phyloP scores from a whole-genome alignment of 1,140 invertebrate species.

The Chrysopa pallens region DNA sequence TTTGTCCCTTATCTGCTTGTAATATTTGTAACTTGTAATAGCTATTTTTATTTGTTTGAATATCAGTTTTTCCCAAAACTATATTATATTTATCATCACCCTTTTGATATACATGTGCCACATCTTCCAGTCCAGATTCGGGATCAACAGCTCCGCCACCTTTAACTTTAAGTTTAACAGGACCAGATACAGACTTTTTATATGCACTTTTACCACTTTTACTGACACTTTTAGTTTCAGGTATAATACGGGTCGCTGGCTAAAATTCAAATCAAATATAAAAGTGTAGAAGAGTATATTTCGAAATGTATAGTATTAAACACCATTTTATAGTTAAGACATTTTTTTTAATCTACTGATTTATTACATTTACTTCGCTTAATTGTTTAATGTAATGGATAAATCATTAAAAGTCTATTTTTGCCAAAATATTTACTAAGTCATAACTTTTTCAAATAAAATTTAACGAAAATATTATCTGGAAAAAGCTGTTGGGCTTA shows the following conservation, averaged over 20 bases:
- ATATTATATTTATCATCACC: slow-evolving; percentile 48
- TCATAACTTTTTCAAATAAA: no score
- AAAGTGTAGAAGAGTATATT: no score
- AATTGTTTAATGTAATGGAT: no score
- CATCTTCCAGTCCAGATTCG: slow-evolving; percentile 61
- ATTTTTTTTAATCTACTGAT: no score
- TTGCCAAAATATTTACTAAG: no score
- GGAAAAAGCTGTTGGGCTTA: no score
- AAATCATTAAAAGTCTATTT: no score
- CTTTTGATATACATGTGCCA: slow-evolving; percentile 60
- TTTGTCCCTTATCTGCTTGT: slow-evolving; percentile 46
- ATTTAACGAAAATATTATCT: no score
- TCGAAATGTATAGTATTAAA: no score
- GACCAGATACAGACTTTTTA: slow-evolving; percentile 40
- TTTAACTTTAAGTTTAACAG: slow-evolving; percentile 66
- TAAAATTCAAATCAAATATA: slow-evolving; percentile 14
- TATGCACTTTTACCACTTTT: slow-evolving; percentile 37
- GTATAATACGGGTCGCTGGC: slow-evolving; percentile 33
- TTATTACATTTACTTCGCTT: no score
- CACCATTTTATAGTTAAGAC: no score
- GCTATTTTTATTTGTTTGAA: slow-evolving; percentile 75
- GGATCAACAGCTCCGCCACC: slow-evolving; percentile 81
- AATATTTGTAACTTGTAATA: slow-evolving; percentile 91
- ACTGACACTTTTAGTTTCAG: slow-evolving; percentile 18
- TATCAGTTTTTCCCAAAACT: slow-evolving; percentile 70